phyloP scores from a whole-genome alignment of 2,888 invertebrate species.

The Cephalotes varians region DNA sequence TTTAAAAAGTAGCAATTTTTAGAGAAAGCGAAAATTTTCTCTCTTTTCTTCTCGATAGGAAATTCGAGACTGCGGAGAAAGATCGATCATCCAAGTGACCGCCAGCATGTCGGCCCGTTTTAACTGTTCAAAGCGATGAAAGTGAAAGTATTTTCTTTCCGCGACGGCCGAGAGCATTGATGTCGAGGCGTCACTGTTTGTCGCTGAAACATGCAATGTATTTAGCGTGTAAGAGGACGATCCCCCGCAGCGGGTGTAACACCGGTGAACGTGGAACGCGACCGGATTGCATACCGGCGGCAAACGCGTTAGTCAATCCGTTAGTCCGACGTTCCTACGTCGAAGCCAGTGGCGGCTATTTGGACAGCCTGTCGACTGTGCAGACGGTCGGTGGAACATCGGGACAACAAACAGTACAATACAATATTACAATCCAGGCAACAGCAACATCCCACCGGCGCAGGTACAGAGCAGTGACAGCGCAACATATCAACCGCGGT shows the following conservation, averaged over 20 bases:
- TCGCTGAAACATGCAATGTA: constrained; percentile 50
- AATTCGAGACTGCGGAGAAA: not conserved
- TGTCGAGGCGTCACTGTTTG: constrained; percentile 1
- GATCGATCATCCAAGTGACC: not conserved
- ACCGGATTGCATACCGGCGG: constrained; percentile 63
- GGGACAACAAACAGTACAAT: constrained; percentile 80
- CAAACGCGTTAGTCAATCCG: constrained; percentile 49
- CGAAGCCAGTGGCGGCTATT: constrained; percentile 80
- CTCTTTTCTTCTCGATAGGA: not conserved
- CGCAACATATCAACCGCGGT: constrained; percentile 81
- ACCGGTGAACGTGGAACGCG: constrained; percentile 76
- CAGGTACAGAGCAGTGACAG: constrained; percentile 80
- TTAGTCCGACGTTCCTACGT: constrained; percentile 65
- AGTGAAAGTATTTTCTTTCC: constrained; percentile 17
- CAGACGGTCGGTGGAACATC: constrained; percentile 75
- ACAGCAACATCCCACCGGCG: constrained; percentile 76
- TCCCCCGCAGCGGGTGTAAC: constrained; percentile 74
- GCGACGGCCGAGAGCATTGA: not conserved
- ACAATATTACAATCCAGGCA: constrained; percentile 82
- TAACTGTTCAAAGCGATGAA: not conserved
- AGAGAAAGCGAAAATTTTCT: not conserved
- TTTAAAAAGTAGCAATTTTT: not conserved
- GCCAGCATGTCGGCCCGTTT: not conserved
- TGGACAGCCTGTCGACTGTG: constrained; percentile 81
- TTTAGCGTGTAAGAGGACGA: constrained; percentile 60